Conservation (phyloP, 2,888 invertebrate genomes). For the Julus scanicus region DNA sequence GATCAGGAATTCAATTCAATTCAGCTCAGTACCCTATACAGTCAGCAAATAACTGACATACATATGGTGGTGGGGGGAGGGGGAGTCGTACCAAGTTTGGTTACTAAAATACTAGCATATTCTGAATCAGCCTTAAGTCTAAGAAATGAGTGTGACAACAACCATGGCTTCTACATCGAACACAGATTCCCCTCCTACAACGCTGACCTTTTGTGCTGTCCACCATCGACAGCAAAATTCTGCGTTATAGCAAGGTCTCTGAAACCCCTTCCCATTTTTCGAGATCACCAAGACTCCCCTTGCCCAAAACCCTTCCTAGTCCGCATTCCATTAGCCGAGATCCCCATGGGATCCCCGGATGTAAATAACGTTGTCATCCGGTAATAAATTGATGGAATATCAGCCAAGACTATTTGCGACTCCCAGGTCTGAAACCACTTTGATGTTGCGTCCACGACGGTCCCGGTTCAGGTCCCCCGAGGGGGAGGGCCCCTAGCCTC, state of each 20-base stretch:
- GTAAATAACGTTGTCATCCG: slow-evolving; percentile 52
- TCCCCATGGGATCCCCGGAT: slow-evolving; percentile 20
- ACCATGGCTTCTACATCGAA: no score
- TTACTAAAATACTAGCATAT: no score
- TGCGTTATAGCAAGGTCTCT: no score
- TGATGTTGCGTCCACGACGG: slow-evolving; percentile 43
- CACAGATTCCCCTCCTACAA: not conserved
- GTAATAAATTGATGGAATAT: slow-evolving; percentile 67
- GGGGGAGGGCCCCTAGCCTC: not conserved
- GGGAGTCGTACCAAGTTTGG: no score
- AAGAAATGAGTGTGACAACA: not conserved
- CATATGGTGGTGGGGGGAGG: no score
- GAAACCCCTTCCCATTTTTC: not conserved
- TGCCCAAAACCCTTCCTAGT: not conserved
- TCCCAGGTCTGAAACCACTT: slow-evolving; percentile 36
- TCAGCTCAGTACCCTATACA: no score
- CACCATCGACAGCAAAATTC: not conserved
- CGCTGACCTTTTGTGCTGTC: not conserved
- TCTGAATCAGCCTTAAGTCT: no score
- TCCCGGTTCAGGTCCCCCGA: slow-evolving; percentile 34
- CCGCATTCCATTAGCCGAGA: slow-evolving; percentile 27
- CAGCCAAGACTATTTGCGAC: slow-evolving; percentile 67
- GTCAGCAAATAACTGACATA: no score
- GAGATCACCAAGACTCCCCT: not conserved
- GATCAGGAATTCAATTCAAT: no score